These are phyloP conservation scores for Parotocinclus haroldoi DNA, from an alignment of 2,797 vertebrate species.

Conservation along the genomic window DNA sequence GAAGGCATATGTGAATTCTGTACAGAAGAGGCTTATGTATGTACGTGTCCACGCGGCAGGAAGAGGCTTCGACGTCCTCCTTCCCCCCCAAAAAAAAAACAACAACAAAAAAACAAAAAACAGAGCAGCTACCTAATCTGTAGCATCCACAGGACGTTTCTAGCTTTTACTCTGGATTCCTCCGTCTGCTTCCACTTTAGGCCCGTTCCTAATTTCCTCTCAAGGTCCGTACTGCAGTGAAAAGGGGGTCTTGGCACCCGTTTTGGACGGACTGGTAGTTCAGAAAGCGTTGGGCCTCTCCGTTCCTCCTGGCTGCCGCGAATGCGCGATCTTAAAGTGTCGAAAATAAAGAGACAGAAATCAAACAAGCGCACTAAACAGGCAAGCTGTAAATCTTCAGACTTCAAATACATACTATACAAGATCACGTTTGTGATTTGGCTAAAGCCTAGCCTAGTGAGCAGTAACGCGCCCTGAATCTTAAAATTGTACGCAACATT, in stretches of 20 bases:
- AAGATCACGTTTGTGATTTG: too few relatives aligned
- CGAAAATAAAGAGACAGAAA: constrained; percentile 20
- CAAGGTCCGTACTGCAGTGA: constrained; percentile 42
- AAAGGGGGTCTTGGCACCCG: constrained; percentile 49
- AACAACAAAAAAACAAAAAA: too few relatives aligned
- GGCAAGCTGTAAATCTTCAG: too few relatives aligned
- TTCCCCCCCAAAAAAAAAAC: too few relatives aligned
- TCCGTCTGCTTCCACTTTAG: constrained; percentile 51
- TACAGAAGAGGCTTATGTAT: constrained; percentile 33
- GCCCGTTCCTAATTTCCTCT: constrained; percentile 42
- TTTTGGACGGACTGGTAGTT: constrained; percentile 62
- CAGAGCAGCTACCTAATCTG: constrained; percentile 58
- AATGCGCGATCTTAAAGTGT: constrained; percentile 80
- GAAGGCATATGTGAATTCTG: constrained; percentile 57
- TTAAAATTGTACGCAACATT: too few relatives aligned
- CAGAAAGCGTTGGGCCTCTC: constrained; percentile 79
- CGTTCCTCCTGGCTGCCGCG: constrained; percentile 82
- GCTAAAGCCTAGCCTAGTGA: too few relatives aligned
- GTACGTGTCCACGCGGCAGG: constrained; percentile 50
- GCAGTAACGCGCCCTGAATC: too few relatives aligned
- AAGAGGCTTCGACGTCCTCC: constrained; percentile 70
- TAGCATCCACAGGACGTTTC: constrained; percentile 63
- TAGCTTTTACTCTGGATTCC: constrained; percentile 59
- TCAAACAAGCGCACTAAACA: too few relatives aligned
- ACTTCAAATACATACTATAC: too few relatives aligned